Conservation (phyloP, 1,140 invertebrate species). For the Agraylea sexmaculata region DNA sequence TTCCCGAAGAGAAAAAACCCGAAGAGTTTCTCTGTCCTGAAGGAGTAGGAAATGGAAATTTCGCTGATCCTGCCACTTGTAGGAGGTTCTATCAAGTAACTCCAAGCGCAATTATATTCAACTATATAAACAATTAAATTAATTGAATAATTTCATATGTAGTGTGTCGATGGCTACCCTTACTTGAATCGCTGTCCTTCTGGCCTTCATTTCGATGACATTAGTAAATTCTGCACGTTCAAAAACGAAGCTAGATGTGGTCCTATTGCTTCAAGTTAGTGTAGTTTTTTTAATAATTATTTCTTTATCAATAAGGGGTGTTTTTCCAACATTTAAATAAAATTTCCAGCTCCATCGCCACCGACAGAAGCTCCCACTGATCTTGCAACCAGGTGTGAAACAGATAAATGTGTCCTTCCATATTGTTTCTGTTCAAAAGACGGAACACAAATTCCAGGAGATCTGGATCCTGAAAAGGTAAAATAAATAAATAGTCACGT, state of each 20-base stretch:
- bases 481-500: conserved; percentile 18
- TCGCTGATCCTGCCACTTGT: conserved; percentile 80
- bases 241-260: conserved; percentile 85
- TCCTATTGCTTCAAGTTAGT: conserved; percentile 74
- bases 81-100: conserved; percentile 75
- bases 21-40: conserved; percentile 61
- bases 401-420: conserved; percentile 64
- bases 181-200: conserved; percentile 81
- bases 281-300: conserved; percentile 10
- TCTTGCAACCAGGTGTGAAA: conserved; percentile 66
- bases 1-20: conserved; percentile 27
- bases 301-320: background rate
- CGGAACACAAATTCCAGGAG: conserved; percentile 75
- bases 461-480: conserved; percentile 68
- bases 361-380: conserved; percentile 68
- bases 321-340: background rate
- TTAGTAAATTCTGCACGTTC: conserved; percentile 83
- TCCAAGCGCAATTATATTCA: background rate
- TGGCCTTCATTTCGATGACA: conserved; percentile 79
- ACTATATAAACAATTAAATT: conserved; percentile 10
- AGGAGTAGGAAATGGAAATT: conserved; percentile 73
- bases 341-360: conserved; percentile 57
- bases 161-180: conserved; percentile 81
- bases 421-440: conserved; percentile 91
- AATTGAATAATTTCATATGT: conserved; percentile 26